Evolutionary conservation across 2,797 vertebrate genomes (phyloP).

Genomic region (Leptodactylus fallax): DNA sequence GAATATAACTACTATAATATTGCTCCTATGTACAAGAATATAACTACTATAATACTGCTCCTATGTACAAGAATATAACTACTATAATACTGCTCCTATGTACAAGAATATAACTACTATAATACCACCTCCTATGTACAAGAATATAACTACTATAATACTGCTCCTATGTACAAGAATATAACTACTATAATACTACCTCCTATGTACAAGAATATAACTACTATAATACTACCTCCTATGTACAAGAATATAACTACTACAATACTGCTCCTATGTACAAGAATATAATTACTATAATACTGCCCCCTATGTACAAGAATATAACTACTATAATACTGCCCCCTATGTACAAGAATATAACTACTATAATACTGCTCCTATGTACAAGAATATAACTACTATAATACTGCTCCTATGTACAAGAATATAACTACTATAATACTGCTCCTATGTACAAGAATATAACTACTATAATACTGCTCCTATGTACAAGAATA

Average conservation of each 20-base stretch:
- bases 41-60: neutral
- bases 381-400: neutral
- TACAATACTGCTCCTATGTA: neutral
- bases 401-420: neutral
- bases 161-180: too few species aligned
- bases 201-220: too few species aligned
- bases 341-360: too few species aligned
- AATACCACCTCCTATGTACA: neutral
- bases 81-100: neutral
- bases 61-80: constrained; percentile 1
- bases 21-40: neutral
- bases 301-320: too few species aligned
- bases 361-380: too few species aligned
- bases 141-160: constrained; percentile 1
- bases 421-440: neutral
- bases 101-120: constrained; percentile 6
- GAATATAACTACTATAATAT: neutral
- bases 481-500: neutral
- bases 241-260: neutral
- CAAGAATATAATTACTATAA: too few species aligned
- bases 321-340: too few species aligned
- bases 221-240: too few species aligned
- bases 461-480: neutral
- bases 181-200: too few species aligned
- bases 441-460: neutral